Percentiles rank a stretch among this genome's conserved stretches.
Conservation (phyloP, 2,113 vertebrate species). For the Aplodontia rufa region DNA sequence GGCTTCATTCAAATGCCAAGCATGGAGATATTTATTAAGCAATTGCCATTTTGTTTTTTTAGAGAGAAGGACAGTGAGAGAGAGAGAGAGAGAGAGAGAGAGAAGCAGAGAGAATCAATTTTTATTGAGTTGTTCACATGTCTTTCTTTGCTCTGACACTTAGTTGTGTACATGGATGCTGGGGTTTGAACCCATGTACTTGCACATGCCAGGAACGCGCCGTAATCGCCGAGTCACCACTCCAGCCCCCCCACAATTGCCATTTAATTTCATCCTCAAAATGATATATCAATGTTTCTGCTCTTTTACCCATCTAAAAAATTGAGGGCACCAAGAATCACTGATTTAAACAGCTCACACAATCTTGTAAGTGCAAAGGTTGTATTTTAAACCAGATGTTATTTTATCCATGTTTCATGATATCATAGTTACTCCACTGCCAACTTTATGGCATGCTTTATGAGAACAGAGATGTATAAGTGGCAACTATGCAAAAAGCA, state of each 20-base stretch:
- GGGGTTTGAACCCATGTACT: too few relatives aligned
- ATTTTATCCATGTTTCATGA: neutral
- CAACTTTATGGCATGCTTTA: neutral
- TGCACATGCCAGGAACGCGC: too few relatives aligned
- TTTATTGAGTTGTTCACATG: too few relatives aligned
- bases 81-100: too few relatives aligned
- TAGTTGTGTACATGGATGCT: too few relatives aligned
- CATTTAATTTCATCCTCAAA: neutral
- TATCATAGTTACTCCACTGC: neutral
- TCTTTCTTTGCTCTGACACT: too few relatives aligned
- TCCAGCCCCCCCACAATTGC: too few relatives aligned
- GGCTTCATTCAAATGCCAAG: neutral
- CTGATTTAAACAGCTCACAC: neutral
- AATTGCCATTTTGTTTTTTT: neutral
- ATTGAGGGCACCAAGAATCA: neutral
- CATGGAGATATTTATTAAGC: neutral
- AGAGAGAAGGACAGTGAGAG: too few relatives aligned
- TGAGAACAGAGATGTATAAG: neutral
- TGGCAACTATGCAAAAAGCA: neutral
- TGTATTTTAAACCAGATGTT: neutral
- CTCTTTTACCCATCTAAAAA: neutral
- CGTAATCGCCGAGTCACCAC: too few relatives aligned
- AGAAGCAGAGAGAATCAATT: too few relatives aligned
- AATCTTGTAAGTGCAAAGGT: neutral
- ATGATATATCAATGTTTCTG: neutral